Percentiles rank a stretch among this genome's conserved stretches.
Evolutionary conservation across 2,113 vertebrate species (phyloP).

Genomic region (Cranoglanis bouderius): DNA sequence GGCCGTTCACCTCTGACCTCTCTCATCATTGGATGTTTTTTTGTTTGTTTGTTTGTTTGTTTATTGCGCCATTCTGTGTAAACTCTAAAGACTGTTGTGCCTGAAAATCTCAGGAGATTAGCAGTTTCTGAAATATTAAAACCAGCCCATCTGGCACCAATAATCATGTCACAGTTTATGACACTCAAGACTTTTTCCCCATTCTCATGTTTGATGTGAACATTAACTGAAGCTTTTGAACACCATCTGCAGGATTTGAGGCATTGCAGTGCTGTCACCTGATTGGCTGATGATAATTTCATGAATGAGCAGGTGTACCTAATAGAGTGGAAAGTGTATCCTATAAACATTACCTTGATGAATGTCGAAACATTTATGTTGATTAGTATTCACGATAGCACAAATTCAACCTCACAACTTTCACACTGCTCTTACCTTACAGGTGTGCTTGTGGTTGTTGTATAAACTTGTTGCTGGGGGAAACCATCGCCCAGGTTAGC

Average conservation of each 20-base stretch:
- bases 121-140: background rate
- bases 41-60: background rate
- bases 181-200: background rate
- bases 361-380: background rate
- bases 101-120: background rate
- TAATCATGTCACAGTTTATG: background rate
- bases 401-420: background rate
- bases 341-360: background rate
- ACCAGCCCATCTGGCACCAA: background rate
- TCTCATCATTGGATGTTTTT: background rate
- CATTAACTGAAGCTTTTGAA: background rate
- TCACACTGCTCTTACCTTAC: background rate
- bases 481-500: background rate
- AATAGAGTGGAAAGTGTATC: background rate
- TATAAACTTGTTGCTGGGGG: background rate
- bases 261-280: background rate
- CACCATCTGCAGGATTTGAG: background rate
- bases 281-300: background rate
- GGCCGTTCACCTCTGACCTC: background rate
- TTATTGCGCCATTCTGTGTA: background rate
- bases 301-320: background rate
- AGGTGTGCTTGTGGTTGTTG: conserved; percentile 1
- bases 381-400: background rate
- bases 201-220: background rate
- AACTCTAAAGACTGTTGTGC: background rate